phyloP scores from a whole-genome alignment of 1,140 invertebrate genomes.

The Drosophila sproati region DNA sequence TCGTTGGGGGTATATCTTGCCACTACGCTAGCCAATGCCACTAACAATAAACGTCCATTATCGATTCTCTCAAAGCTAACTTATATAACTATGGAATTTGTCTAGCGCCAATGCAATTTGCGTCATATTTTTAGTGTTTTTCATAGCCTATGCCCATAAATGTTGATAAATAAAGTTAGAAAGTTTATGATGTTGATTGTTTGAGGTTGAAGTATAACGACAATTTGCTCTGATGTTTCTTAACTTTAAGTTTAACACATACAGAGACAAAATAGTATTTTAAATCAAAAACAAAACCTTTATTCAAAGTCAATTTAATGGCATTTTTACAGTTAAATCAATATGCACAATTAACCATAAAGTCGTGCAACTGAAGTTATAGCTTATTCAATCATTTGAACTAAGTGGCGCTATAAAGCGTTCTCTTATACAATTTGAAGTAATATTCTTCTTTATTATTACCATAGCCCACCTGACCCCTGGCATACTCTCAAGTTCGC shows the following conservation, averaged over 20 bases:
- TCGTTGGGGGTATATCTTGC: neutral
- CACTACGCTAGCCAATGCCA: slow-evolving; percentile 6
- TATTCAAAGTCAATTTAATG: no score
- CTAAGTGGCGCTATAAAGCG: slow-evolving; percentile 19
- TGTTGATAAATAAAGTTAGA: slow-evolving; percentile 3
- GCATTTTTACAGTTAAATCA: neutral
- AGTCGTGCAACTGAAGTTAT: neutral
- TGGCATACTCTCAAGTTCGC: slow-evolving; percentile 5
- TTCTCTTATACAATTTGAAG: slow-evolving; percentile 4
- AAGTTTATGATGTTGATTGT: neutral
- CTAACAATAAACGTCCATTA: slow-evolving; percentile 36
- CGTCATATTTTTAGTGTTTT: neutral
- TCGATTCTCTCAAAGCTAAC: slow-evolving; percentile 4
- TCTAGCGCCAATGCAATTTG: neutral
- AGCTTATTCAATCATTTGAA: slow-evolving; percentile 30
- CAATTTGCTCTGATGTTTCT: neutral
- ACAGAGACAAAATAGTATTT: neutral
- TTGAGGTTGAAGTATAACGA: neutral
- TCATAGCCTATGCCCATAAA: slow-evolving; percentile 1
- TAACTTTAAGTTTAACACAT: neutral
- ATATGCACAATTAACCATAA: slow-evolving; percentile 11
- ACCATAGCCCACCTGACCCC: slow-evolving; percentile 6
- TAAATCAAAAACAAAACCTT: neutral
- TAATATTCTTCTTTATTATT: slow-evolving; percentile 15
- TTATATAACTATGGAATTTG: slow-evolving; percentile 13